A percentile compares a stretch with the other conserved stretches of the same genome.
phyloP scores from a whole-genome alignment of 2,888 invertebrate species.

The Heliconius ethilla region DNA sequence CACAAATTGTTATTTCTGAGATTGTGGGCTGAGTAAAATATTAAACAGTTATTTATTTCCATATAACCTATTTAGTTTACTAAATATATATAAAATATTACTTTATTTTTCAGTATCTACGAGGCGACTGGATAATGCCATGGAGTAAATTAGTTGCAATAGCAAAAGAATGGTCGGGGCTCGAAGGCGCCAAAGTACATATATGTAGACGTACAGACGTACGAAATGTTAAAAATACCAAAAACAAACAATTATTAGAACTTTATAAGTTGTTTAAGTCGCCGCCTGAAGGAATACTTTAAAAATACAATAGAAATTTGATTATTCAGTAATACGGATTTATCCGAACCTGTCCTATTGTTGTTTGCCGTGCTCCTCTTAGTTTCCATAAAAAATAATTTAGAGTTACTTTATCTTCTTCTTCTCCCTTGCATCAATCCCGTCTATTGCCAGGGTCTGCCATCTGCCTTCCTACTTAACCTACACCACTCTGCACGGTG shows the following conservation, averaged over 20 bases:
- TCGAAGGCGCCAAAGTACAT: constrained; percentile 66
- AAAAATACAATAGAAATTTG: not conserved
- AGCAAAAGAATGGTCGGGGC: constrained; percentile 61
- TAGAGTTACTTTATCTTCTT: too few species aligned
- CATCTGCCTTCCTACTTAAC: too few species aligned
- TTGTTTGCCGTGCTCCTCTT: too few species aligned
- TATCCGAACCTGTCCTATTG: too few species aligned
- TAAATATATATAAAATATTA: not conserved
- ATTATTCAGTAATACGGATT: too few species aligned
- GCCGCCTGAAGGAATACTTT: constrained; percentile 48
- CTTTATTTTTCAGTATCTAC: constrained; percentile 58
- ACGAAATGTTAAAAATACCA: constrained; percentile 53
- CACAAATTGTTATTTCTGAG: too few species aligned
- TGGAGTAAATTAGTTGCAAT: constrained; percentile 65
- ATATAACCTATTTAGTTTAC: not conserved
- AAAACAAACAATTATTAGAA: constrained; percentile 57
- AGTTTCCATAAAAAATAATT: too few species aligned
- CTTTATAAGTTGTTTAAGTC: constrained; percentile 60
- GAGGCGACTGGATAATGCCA: constrained; percentile 69
- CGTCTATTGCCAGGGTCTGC: too few species aligned
- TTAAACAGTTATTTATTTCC: not conserved
- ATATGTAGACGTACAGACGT: constrained; percentile 61
- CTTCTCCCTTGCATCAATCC: too few species aligned
- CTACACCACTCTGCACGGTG: too few species aligned
- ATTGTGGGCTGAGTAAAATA: too few species aligned